Evolutionary conservation across 2,113 vertebrate genomes (phyloP).

Genomic region (Pterocles gutturalis): DNA sequence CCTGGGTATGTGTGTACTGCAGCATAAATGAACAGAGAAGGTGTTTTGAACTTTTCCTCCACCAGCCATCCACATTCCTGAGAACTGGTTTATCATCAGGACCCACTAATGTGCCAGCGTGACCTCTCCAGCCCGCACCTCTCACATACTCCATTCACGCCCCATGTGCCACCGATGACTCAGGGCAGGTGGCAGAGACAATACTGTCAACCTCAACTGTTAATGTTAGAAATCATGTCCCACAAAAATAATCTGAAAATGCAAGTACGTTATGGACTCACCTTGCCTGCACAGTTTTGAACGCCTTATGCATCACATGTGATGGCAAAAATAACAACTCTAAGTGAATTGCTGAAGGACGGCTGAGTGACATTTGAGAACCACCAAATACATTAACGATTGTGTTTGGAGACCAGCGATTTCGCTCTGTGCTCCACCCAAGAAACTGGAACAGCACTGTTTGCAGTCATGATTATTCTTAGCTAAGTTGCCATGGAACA

Average conservation of each 20-base stretch:
- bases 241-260: neutral
- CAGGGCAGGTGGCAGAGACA: neutral
- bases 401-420: neutral
- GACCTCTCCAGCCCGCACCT: neutral
- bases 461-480: constrained; percentile 68
- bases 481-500: constrained; percentile 73
- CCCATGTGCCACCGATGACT: neutral
- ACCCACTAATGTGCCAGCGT: neutral
- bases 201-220: neutral
- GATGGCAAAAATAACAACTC: neutral
- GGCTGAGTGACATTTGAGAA: constrained; percentile 6
- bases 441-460: constrained; percentile 46
- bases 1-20: neutral
- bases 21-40: neutral
- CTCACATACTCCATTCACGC: neutral
- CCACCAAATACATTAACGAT: neutral
- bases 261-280: neutral
- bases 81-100: neutral
- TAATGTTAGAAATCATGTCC: neutral
- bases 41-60: neutral
- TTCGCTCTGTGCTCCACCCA: constrained; percentile 17
- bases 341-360: neutral
- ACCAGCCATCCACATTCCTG: neutral
- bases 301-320: neutral
- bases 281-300: neutral